A percentile compares a stretch with the other conserved stretches of the same genome.
phyloP scores from a whole-genome alignment of 2,888 invertebrate genomes.

The Mechanitis mazaeus region DNA sequence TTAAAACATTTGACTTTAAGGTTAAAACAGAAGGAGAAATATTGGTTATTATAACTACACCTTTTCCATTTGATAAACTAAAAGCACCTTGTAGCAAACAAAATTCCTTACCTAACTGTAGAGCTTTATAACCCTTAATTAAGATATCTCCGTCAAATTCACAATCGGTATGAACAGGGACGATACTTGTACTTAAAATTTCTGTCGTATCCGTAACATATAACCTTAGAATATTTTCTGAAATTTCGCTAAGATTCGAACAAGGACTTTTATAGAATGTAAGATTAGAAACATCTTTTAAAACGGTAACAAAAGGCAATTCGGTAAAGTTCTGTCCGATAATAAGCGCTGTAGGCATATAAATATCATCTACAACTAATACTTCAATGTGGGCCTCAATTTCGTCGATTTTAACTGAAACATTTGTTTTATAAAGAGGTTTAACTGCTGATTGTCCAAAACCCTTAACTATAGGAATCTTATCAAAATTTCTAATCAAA shows the following conservation, averaged over 20 bases:
- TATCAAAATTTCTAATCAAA: no score
- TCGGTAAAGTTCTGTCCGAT: slow-evolving; percentile 7
- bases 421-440: background rate
- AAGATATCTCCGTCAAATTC: background rate
- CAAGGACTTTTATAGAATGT: background rate
- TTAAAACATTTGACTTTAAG: slow-evolving; percentile 1
- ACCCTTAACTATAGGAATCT: slow-evolving; percentile 1
- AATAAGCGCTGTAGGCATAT: background rate
- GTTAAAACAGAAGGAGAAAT: background rate
- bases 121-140: background rate
- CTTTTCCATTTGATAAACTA: no score
- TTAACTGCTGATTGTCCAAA: slow-evolving; percentile 9
- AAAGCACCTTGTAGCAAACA: slow-evolving; percentile 1
- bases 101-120: background rate
- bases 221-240: background rate
- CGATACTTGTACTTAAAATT: background rate
- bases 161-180: background rate
- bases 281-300: background rate
- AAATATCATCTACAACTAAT: slow-evolving; percentile 7
- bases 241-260: no score
- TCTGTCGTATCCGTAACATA: background rate
- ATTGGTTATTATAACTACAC: no score
- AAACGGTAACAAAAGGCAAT: background rate
- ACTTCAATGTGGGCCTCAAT: background rate
- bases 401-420: background rate